Base-by-base conservation (phyloP, 2,888 invertebrate genomes). In the Hirtodrosophila alboralis region DNA sequence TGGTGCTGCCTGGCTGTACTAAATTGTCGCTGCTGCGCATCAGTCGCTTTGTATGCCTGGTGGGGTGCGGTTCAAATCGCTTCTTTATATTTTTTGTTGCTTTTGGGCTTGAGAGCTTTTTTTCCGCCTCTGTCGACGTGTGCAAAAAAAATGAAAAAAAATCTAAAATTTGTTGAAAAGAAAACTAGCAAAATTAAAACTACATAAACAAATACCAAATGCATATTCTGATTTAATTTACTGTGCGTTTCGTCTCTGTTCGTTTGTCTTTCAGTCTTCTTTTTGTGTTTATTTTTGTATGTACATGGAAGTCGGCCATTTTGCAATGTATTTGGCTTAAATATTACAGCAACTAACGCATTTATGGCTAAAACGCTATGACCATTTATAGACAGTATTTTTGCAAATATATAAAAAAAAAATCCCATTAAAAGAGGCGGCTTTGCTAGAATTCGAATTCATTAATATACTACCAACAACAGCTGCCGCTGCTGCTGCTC, bases 21-120 rank as follows among this genome's bases (percentile, higher is more conserved):
- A 70, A 68, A 75, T 61, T 38, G 53, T 60, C 21, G 63, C 58
- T 65, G 68, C 75, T 65, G 70, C 81, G 63, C 66, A 71, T 85
- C 69, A 85, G 84, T 85, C 84, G 84, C 81, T 73, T 73, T 73
- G 69, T 69, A 76, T 83, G 84, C 66, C 70, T 84, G 75, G 63
- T 84, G 81, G 84, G 84, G 83, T 79, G 84, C 86, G 84, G 84
- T 81, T 76, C 65, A 61, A 67, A 48, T 52, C 57, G 75, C 71
- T 73, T 44, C 33, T 53, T 60, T 45, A 47, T 36, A 45, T 59
- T 30, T 56, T 43, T 52, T 66, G 47, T 14, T 48, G 48, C 56
- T 56, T 51, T 52, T 36, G 27, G 27, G 34, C 23, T 13, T 49
- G 41, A 30, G 23, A 30, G 23, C 30, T 36, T 41, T 44, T 56